Evolutionary conservation across 2,113 vertebrate genomes (phyloP).

Genomic region (Ivindomyrus marchei): DNA sequence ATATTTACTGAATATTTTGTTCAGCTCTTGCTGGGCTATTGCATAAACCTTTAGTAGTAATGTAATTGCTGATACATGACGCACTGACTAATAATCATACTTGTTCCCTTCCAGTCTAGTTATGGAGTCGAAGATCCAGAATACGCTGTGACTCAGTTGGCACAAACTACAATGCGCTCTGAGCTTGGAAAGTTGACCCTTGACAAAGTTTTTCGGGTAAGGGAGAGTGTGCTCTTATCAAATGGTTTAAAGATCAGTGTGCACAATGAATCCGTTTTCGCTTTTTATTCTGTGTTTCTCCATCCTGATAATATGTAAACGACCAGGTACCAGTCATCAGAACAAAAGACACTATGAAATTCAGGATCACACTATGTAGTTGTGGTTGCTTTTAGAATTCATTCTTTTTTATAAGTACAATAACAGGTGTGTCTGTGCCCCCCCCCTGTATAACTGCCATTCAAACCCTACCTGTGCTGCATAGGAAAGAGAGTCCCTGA

Average conservation of each 20-base stretch:
- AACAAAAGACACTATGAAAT: not conserved
- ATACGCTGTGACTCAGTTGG: constrained; percentile 91
- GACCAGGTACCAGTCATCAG: not conserved
- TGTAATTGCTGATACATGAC: not conserved
- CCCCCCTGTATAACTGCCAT: not conserved
- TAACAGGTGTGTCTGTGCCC: not conserved
- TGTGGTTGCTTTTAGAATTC: not conserved
- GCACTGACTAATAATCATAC: not conserved
- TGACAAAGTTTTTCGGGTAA: constrained; percentile 93
- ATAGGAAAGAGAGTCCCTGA: constrained; percentile 87
- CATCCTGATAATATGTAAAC: not conserved
- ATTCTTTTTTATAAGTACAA: not conserved
- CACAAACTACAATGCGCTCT: constrained; percentile 96
- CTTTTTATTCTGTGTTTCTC: not conserved
- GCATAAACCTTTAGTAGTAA: not conserved
- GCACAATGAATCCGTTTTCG: not conserved
- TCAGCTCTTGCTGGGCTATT: not conserved
- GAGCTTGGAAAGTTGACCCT: constrained; percentile 90
- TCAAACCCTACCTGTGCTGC: not conserved
- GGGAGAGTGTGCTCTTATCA: not conserved
- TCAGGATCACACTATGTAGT: not conserved
- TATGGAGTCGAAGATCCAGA: constrained; percentile 96
- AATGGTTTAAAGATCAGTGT: not conserved
- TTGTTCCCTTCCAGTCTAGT: constrained; percentile 62
- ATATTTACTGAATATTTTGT: not conserved